Evolutionary conservation across 2,888 invertebrate genomes (phyloP).

Genomic region (Aphidoletes aphidimyza): DNA sequence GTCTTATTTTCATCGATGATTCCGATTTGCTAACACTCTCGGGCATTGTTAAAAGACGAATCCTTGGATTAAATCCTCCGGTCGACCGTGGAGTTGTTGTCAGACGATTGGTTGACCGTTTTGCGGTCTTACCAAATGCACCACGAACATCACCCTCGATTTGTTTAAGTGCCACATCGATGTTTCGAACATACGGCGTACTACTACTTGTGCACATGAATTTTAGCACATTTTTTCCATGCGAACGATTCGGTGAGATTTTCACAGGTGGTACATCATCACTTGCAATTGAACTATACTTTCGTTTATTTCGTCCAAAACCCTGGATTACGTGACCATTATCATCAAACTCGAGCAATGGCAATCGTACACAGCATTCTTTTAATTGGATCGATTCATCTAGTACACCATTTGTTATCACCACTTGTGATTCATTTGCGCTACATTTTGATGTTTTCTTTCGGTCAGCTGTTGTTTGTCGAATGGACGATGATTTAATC

Average conservation of each 20-base stretch:
- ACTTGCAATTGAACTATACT: neutral
- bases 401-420: neutral
- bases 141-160: neutral
- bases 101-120: neutral
- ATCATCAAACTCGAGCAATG: neutral
- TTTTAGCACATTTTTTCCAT: no score
- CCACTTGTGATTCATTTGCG: neutral
- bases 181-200: neutral
- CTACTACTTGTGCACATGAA: neutral
- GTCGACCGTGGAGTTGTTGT: neutral
- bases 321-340: slow-evolving; percentile 11
- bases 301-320: slow-evolving; percentile 14
- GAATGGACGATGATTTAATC: neutral
- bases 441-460: neutral
- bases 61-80: neutral
- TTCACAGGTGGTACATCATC: neutral
- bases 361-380: slow-evolving; percentile 23
- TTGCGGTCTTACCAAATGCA: neutral
- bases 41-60: neutral
- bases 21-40: neutral
- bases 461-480: neutral
- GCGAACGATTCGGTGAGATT: neutral
- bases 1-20: neutral
- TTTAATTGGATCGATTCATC: neutral
- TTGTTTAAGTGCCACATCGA: no score